These are phyloP conservation scores for Campoletis raptor DNA, from an alignment of 2,888 invertebrate genomes.

Conservation along the genomic window DNA sequence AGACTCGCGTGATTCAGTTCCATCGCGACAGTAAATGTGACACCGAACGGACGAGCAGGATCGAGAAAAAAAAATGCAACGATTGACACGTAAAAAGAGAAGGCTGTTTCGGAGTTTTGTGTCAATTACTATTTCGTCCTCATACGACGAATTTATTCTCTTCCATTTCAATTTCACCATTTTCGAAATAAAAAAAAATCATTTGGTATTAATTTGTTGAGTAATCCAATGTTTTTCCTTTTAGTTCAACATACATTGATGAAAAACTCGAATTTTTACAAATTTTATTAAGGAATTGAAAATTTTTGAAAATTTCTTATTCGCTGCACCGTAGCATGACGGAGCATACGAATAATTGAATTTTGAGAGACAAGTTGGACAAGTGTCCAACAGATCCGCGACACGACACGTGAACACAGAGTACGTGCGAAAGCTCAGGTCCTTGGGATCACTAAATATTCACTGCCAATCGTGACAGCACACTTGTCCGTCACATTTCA, in stretches of 20 bases:
- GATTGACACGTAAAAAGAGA: slow-evolving; percentile 19
- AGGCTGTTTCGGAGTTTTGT: neutral
- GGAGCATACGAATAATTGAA: slow-evolving; percentile 26
- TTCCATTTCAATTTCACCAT: neutral
- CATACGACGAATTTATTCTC: neutral
- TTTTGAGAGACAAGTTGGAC: slow-evolving; percentile 11
- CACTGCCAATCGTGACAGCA: neutral
- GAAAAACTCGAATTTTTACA: neutral
- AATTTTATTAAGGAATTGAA: neutral
- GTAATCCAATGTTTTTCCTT: neutral
- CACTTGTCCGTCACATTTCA: neutral
- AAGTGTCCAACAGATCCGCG: slow-evolving; percentile 18
- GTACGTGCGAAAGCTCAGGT: neutral
- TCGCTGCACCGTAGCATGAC: neutral
- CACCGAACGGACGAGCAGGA: neutral
- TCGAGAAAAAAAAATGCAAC: slow-evolving; percentile 1
- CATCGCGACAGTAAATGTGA: slow-evolving; percentile 4
- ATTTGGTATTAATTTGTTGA: neutral
- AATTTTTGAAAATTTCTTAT: neutral
- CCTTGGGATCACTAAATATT: neutral
- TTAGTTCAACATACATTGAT: neutral
- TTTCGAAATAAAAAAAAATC: neutral
- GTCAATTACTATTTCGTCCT: neutral
- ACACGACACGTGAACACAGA: slow-evolving; percentile 28
- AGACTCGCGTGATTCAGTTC: slow-evolving; percentile 21